Conservation (phyloP, 2,113 vertebrate species). For the Clarias magur region DNA sequence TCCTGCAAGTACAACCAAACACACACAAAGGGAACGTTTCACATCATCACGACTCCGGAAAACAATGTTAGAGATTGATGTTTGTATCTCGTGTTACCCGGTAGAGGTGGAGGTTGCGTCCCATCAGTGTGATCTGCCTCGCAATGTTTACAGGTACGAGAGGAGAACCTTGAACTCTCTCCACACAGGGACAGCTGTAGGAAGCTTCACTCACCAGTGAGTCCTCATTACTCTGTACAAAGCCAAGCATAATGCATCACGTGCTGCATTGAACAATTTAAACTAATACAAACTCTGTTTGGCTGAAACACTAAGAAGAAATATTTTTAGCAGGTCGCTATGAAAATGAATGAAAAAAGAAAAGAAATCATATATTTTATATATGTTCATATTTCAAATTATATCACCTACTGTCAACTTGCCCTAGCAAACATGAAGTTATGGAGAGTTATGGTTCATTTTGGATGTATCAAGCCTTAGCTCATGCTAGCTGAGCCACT, state of each 20-base stretch:
- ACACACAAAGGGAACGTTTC: not conserved
- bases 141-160: conserved; percentile 85
- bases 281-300: not conserved
- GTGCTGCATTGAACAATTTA: not conserved
- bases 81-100: conserved; percentile 72
- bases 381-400: not conserved
- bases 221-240: conserved; percentile 70
- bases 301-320: not conserved
- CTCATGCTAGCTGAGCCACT: not conserved
- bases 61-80: not conserved
- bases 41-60: not conserved
- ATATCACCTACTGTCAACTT: not conserved
- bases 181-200: conserved; percentile 85
- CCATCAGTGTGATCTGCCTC: conserved; percentile 82
- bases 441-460: not conserved
- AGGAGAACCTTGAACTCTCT: conserved; percentile 78
- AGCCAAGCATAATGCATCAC: conserved; percentile 14
- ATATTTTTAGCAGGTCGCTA: not conserved
- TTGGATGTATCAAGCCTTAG: not conserved
- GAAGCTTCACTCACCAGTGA: conserved; percentile 65
- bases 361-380: not conserved
- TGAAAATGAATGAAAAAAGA: not conserved
- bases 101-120: conserved; percentile 85
- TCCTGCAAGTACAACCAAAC: conserved; percentile 71
- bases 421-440: not conserved